Base-by-base conservation (phyloP, 2,888 invertebrate species). In the Heterodera filipjevi region DNA sequence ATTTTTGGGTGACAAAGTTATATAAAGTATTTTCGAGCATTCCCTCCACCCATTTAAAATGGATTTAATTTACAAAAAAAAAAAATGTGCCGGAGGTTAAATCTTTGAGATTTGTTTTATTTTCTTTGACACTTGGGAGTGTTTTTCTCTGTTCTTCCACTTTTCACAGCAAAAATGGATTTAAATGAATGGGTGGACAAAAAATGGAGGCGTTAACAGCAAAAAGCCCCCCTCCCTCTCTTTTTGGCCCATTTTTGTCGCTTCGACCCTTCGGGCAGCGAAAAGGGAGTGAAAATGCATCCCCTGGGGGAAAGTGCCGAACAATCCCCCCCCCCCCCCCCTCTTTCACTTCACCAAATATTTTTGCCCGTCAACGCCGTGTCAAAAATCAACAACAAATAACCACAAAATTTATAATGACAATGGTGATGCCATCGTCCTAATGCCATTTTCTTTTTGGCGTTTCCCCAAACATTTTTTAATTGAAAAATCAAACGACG, bases 191-290 rank as follows among this genome's bases (percentile, higher is more conserved):
- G 27, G 27, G 27, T n/a, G 27, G 27, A 59, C 8, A 27, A 27
- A 59, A n/a, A 59, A 12, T n/a, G 59, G 59, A 59, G 59, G 59
- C 59, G 59, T 5, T 59, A 59, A 59, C 59, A 59, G 59, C 59
- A 27, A 59, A 59, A 39, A n/a, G 59, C 59, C 59, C 59, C 59
- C 8, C n/a, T n/a, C n/a, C n/a, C n/a, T n/a, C n/a, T n/a, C n/a
- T n/a, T 59, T 59, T 59, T 59, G 59, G 59, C 8, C 59, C 27
- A 27, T 59, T 59, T 59, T 59, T 12, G 46, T 49, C 46, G 46
- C 59, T 59, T 27, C n/a, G 27, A n/a, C 59, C 59, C 12, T 59
- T 59, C 5, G 53, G 59, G 59, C 59, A 59, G 12, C 27, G 59
- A 59, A 59, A 59, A 59, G 8, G n/a, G 49, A 53, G 22, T n/a